Base-by-base conservation (phyloP, 2,888 invertebrate genomes). In the Lomographa bimaculata region DNA sequence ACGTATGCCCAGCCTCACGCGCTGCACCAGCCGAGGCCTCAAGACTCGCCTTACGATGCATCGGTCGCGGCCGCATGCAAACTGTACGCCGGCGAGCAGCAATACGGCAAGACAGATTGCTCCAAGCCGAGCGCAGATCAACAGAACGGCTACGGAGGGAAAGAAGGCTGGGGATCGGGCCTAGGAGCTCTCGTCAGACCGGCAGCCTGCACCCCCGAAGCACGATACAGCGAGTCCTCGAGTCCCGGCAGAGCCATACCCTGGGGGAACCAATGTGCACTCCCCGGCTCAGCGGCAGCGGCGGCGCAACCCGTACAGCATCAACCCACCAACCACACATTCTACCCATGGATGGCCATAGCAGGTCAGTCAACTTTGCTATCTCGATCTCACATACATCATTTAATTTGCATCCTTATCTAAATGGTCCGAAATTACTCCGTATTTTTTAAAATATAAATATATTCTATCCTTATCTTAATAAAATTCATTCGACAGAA, bases 281-380 rank as follows among this genome's bases (percentile, higher is more conserved):
- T 96, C 72, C 96, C 96, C 72, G 93, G 95, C 60, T 91, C 95
- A 54, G 94, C 95, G 53, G 93, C 95, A 56, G 92, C 94, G 72
- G 93, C 95, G 61, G 93, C 94, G 30, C 95, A 95, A 64, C 96
- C 95, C 77, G 94, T 96, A 60, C 96, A 96, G 87, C 97, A 97
- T 89, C 95, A 96, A 90, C 92, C 94, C 84, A 93, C 93, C 90
- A 96, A 94, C 89, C 97, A 97, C 92, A 97, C 97, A 77, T 97
- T 97, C 91, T 97, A 97, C 90, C 97, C 97, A 67, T 97, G 97
- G 97, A 97, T 97, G 97, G 97, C 97, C 90, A 97, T 97, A 92
- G 97, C 97, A 97, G 97, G 97, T 97, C 89, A 94, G 96, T 92
- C 17, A 38, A 25, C 23, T 43, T 26, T 25, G 28, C n/a, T 16